Percentiles rank a stretch among this genome's conserved stretches.
Conservation (phyloP, 2,797 vertebrate genomes). For the Staurois parvus region DNA sequence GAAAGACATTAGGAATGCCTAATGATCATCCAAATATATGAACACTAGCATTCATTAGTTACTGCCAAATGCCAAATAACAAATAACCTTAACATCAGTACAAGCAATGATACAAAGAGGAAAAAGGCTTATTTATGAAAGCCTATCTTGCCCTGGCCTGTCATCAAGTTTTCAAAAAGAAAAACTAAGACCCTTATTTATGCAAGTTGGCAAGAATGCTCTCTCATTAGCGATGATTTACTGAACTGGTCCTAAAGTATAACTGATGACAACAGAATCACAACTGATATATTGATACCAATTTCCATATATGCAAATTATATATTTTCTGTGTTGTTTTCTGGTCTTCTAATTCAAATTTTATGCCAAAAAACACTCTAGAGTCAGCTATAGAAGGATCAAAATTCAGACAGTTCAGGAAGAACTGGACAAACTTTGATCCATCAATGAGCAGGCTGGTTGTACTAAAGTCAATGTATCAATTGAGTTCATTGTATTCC, state of each 20-base stretch:
- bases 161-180: slow-evolving; percentile 20
- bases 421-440: too few species aligned
- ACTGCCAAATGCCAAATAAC: slow-evolving; percentile 25
- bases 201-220: background rate
- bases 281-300: too few species aligned
- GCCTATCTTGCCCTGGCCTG: background rate
- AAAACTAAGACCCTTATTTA: slow-evolving; percentile 3
- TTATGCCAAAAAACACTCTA: too few species aligned
- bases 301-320: too few species aligned
- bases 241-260: background rate
- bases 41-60: slow-evolving; percentile 22
- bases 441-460: too few species aligned
- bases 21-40: slow-evolving; percentile 46
- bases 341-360: too few species aligned
- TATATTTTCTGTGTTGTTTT: too few species aligned
- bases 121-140: slow-evolving; percentile 33
- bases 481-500: too few species aligned
- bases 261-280: too few species aligned
- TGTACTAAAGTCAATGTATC: too few species aligned
- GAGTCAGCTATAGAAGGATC: too few species aligned
- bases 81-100: slow-evolving; percentile 31
- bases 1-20: slow-evolving; percentile 27
- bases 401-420: too few species aligned
- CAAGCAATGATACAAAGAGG: slow-evolving; percentile 16
- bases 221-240: background rate